These are phyloP conservation scores for Graptemys geographica DNA, from an alignment of 2,797 vertebrate genomes.

Conservation along the genomic window DNA sequence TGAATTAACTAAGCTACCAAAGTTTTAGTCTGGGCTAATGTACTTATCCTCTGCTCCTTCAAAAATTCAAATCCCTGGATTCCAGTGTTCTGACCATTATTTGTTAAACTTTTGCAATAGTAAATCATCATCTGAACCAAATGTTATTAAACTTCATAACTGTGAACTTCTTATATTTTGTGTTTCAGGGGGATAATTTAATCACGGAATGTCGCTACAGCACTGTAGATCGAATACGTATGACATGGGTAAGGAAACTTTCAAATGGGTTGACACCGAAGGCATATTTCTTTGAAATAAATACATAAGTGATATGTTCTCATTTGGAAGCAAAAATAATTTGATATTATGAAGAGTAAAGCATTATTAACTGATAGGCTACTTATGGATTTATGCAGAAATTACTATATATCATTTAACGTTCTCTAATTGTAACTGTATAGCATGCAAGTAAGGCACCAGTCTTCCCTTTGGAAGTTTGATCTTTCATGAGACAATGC, in stretches of 20 bases:
- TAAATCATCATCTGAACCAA: neutral
- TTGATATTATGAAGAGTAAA: neutral
- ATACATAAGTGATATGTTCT: neutral
- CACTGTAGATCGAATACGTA: constrained; percentile 84
- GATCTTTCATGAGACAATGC: neutral
- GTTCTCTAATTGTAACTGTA: neutral
- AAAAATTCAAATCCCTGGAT: neutral
- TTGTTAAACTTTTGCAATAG: neutral
- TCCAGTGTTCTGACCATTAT: neutral
- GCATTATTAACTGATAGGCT: neutral
- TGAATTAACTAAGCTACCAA: neutral
- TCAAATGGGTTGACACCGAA: neutral
- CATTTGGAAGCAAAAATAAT: neutral
- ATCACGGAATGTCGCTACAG: constrained; percentile 91
- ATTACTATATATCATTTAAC: neutral
- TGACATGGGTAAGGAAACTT: constrained; percentile 89
- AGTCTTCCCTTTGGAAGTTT: neutral
- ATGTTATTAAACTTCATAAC: neutral
- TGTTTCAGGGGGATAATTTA: constrained; percentile 88
- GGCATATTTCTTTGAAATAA: neutral
- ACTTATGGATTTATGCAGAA: neutral
- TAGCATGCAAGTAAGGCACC: neutral
- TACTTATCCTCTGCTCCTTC: neutral
- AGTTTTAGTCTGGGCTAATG: neutral
- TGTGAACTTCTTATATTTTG: constrained; percentile 37